Evolutionary conservation across 2,888 invertebrate species (phyloP).

Genomic region (Julus scandinavius): DNA sequence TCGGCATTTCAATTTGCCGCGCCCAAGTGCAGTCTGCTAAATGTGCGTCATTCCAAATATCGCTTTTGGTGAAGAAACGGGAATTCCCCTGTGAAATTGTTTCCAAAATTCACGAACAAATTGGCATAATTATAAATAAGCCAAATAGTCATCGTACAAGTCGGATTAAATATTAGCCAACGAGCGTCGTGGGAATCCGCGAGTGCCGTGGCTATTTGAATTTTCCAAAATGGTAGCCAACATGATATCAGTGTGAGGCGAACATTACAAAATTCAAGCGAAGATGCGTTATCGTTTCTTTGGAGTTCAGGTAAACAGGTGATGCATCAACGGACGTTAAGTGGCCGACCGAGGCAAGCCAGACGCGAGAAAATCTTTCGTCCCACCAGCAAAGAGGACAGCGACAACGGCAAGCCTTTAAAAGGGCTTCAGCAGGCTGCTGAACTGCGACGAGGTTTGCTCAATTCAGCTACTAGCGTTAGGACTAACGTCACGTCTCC

Average conservation of each 20-base stretch:
- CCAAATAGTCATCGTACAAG: neutral
- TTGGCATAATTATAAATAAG: neutral
- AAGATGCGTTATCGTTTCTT: slow-evolving; percentile 39
- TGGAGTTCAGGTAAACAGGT: slow-evolving; percentile 41
- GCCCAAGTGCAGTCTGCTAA: neutral
- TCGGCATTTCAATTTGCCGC: neutral
- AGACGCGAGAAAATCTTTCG: slow-evolving; percentile 54
- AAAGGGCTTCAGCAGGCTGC: neutral
- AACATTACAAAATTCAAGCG: neutral
- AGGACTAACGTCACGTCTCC: slow-evolving; percentile 37
- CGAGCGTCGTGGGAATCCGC: neutral
- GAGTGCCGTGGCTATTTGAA: neutral
- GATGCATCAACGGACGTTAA: slow-evolving; percentile 56
- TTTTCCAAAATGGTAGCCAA: slow-evolving; percentile 2
- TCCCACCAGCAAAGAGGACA: slow-evolving; percentile 42
- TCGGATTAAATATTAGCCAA: neutral
- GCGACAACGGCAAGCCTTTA: slow-evolving; percentile 18
- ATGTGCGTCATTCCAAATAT: neutral
- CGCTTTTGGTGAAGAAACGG: neutral
- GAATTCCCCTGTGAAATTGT: neutral
- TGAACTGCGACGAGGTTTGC: slow-evolving; percentile 17
- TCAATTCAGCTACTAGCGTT: slow-evolving; percentile 14
- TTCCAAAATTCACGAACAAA: neutral
- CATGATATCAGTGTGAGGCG: neutral
- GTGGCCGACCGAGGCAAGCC: slow-evolving; percentile 54